Evolutionary conservation across 2,113 vertebrate genomes (phyloP).

Genomic region (Albula goreensis): DNA sequence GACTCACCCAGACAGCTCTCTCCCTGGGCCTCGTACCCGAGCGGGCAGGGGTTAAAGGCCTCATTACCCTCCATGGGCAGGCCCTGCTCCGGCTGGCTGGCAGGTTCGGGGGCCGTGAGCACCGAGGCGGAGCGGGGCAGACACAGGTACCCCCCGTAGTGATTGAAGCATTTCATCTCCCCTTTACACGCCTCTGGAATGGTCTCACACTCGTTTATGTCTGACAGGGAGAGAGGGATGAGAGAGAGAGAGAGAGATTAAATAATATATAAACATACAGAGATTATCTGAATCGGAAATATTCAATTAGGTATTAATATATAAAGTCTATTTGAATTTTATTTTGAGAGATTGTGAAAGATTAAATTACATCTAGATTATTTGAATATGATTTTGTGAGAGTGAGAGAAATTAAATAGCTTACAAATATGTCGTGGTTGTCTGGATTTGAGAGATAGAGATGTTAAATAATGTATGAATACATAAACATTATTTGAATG

Average conservation of each 20-base stretch:
- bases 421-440: too few relatives aligned
- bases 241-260: not conserved
- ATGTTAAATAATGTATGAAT: too few relatives aligned
- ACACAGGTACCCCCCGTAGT: conserved; percentile 89
- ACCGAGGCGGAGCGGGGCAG: conserved; percentile 84
- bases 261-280: too few relatives aligned
- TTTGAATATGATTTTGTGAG: too few relatives aligned
- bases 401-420: too few relatives aligned
- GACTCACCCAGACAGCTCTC: conserved; percentile 84
- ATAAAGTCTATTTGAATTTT: too few relatives aligned
- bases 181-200: conserved; percentile 88
- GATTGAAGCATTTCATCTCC: conserved; percentile 92
- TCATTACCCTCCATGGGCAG: conserved; percentile 36
- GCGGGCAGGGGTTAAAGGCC: conserved; percentile 72
- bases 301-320: too few relatives aligned
- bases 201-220: conserved; percentile 88
- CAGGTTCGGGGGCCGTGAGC: conserved; percentile 71
- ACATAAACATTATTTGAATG: too few relatives aligned
- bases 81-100: conserved; percentile 53
- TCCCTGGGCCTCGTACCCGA: conserved; percentile 77
- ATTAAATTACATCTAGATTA: too few relatives aligned
- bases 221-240: conserved; percentile 52
- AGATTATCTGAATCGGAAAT: too few relatives aligned
- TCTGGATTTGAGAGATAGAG: too few relatives aligned
- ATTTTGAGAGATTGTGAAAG: too few relatives aligned